Evolutionary conservation across 2,797 vertebrate genomes (phyloP), one percentile per base, ranked within the genome.

Genomic region (Epinephelus coioides): DNA sequence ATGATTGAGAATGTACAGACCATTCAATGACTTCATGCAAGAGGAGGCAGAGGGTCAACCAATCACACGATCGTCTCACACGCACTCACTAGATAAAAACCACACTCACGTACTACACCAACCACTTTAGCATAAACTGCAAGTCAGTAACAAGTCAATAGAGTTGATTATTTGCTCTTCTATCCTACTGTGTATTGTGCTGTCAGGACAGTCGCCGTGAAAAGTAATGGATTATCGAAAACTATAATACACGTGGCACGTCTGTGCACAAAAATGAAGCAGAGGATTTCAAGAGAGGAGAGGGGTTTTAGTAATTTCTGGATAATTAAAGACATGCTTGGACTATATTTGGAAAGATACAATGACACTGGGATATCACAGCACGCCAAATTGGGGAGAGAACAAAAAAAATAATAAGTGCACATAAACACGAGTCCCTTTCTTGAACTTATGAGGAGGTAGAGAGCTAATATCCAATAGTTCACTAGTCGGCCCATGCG

Each of bases 341-440:
- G 76, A 88, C 79, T 85, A 89, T 71, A 88, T 81, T 40, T 72
- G 83, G 70, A 81, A 89, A 88, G 74, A 82, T 83, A 91, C 84
- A 83, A 89, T 86, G 77, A 91, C 86, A 90, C 75, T 68, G 70
- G 73, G 84, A 88, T 62, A 86, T 75, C 87, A 90, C 86, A 81
- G 83, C 83, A 88, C 85, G 69, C 66, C 81, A 79, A 88, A 89
- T 54, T 53, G 34, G 69, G 71, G 54, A 11, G 19, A 34, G 10
- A 23, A 23, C 46, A 54, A n/a, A 54, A 49, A 44, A 72, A 77
- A 82, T 82, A 53, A 50, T 85, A 93, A 92, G 90, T 90, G 90
- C 92, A 93, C 93, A 91, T 87, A 90, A 88, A 89, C 80, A 90
- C 46, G 78, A 91, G 91, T 95, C 94, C 94, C 95, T 95, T 94